phyloP scores from a whole-genome alignment of 1,140 invertebrate species.

The Halictus rubicundus region DNA sequence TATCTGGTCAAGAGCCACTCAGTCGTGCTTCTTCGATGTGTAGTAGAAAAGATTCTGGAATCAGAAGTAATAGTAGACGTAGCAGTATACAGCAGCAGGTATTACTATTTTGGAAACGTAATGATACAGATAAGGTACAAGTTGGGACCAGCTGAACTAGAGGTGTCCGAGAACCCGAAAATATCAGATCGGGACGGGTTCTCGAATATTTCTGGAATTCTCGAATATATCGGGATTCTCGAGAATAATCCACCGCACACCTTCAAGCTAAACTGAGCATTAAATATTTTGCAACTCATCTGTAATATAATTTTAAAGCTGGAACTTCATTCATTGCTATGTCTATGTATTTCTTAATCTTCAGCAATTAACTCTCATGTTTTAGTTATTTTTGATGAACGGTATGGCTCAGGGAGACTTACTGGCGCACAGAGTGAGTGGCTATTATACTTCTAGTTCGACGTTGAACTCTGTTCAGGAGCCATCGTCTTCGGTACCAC shows the following conservation, averaged over 20 bases:
- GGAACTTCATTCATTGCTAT: no score
- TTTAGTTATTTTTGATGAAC: constrained; percentile 85
- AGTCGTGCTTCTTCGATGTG: constrained; percentile 88
- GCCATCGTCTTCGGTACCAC: constrained; percentile 75
- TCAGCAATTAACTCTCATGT: constrained; percentile 30
- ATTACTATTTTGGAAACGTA: constrained; percentile 40
- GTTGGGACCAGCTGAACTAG: no score
- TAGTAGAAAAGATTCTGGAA: constrained; percentile 93
- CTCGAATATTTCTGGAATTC: no score
- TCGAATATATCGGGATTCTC: no score
- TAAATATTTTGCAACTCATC: no score
- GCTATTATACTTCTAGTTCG: constrained; percentile 92
- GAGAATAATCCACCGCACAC: no score
- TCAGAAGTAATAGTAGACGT: constrained; percentile 89
- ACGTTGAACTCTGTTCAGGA: constrained; percentile 82
- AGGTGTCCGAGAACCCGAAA: no score
- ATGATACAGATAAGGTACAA: not conserved
- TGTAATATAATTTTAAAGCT: no score
- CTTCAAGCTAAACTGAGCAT: no score
- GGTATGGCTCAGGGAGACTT: constrained; percentile 87
- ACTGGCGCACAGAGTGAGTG: constrained; percentile 90
- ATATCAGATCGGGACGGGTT: no score
- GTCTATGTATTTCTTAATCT: no score
- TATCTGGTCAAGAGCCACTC: constrained; percentile 83
- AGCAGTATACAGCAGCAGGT: constrained; percentile 93